Evolutionary conservation across 2,797 vertebrate genomes (phyloP), one percentile per base, ranked within the genome.

Genomic region (Rhinella marina): DNA sequence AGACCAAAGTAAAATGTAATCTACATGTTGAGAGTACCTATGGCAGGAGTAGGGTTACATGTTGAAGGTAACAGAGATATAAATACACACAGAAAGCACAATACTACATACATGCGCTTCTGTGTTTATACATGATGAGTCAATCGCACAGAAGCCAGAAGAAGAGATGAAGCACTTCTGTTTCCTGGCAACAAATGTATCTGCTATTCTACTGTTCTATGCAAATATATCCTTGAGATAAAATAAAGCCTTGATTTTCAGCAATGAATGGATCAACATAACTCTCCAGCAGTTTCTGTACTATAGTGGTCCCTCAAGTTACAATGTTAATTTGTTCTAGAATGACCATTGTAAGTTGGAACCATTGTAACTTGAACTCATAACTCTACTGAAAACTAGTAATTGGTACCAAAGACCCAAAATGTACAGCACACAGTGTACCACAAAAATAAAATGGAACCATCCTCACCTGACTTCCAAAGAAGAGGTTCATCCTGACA

Each of bases 141-240:
- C 88, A 84, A 78, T 87, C 73, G 61, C 73, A 79, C 32, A 89
- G 73, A 86, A 64, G 85, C 81, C 72, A 73, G 81, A 89, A 89
- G 75, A 66, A 73, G 72, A 86, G 59, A 81, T 77, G 73, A 79
- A 86, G 81, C 75, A 79, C 81, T 84, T 77, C 77, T 61, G 88
- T 89, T 73, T 89, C 85, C 85, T 89, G 85, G 88, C 85, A 87
- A 89, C 88, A 87, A 87, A 72, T 84, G 64, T 86, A 87, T 89
- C 80, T 82, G 81, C 66, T 84, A 89, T 87, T 86, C 21, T 79
- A 70, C 82, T 27, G 72, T 48, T 87, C 64, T 84, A 84, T 89
- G 88, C 81, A 87, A 86, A 89, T 86, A 61, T 75, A 86, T 80
- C 81, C 85, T 89, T 87, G 50, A 86, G n/a, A 54, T 14, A 72